A percentile compares a stretch with the other conserved stretches of the same genome.
These are phyloP conservation scores for Hydractinia echinata DNA, from an alignment of 30 jellyfish, hydroid and myxozoan genomes.

Conservation along the genomic window DNA sequence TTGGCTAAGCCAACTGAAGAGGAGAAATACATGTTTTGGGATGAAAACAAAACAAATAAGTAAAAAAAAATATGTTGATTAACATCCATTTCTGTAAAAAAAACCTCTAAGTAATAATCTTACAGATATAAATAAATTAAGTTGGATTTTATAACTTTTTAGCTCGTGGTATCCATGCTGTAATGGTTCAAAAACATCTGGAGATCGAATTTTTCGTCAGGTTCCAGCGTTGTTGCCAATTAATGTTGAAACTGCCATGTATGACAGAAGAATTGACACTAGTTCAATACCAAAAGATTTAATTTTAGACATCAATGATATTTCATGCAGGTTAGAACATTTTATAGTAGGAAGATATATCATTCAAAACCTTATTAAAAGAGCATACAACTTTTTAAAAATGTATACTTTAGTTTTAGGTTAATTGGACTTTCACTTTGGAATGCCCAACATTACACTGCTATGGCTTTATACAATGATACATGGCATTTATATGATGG, in stretches of 20 bases:
- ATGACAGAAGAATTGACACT: background rate
- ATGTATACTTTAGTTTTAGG: background rate
- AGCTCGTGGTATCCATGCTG: slow-evolving; percentile 12
- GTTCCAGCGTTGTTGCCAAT: background rate
- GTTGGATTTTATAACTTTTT: too few relatives aligned
- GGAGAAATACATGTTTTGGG: background rate
- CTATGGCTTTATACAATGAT: background rate
- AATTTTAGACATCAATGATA: background rate
- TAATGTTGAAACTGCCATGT: slow-evolving; percentile 11
- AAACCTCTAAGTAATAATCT: background rate
- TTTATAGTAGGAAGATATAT: background rate
- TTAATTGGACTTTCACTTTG: background rate
- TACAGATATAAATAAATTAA: too few relatives aligned
- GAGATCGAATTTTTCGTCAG: background rate
- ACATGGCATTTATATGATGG: background rate
- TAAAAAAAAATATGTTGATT: background rate
- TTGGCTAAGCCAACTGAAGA: slow-evolving; percentile 13
- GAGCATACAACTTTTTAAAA: too few relatives aligned
- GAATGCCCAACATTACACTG: slow-evolving; percentile 1
- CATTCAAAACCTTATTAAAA: too few relatives aligned
- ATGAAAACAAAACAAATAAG: background rate
- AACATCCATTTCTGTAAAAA: background rate
- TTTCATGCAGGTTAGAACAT: background rate
- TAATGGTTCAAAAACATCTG: slow-evolving; percentile 7
- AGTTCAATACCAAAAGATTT: background rate